Conservation (phyloP, 2,888 invertebrate genomes). For the Conus canariensis region DNA sequence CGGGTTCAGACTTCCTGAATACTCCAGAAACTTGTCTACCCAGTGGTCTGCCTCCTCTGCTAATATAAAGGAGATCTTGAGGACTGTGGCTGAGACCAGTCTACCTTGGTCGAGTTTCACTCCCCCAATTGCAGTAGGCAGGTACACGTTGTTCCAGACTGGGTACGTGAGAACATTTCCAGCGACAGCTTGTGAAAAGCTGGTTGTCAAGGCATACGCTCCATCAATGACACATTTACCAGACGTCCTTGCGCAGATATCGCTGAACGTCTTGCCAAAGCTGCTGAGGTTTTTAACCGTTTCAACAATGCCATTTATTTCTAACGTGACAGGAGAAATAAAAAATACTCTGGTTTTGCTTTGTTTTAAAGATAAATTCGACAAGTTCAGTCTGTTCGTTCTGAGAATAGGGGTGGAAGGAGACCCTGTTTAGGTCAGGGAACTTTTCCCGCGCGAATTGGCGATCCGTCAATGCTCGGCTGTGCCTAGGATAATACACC, state of each 20-base stretch:
- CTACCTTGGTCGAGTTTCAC: not conserved
- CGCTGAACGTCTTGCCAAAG: not conserved
- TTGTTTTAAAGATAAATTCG: slow-evolving; percentile 13
- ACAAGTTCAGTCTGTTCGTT: not conserved
- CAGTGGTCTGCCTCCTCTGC: slow-evolving; percentile 36
- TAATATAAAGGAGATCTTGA: slow-evolving; percentile 44
- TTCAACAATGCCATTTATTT: not conserved
- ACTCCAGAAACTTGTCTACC: slow-evolving; percentile 32
- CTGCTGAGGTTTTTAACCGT: slow-evolving; percentile 4
- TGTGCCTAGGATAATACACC: slow-evolving; percentile 53
- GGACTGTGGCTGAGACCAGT: slow-evolving; percentile 36
- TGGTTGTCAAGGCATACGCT: not conserved
- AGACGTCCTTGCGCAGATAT: not conserved
- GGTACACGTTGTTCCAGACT: not conserved
- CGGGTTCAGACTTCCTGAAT: not conserved
- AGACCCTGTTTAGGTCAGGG: slow-evolving; percentile 45
- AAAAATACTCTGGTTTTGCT: not conserved
- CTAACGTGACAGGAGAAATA: not conserved
- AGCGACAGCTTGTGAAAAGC: not conserved
- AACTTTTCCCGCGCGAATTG: slow-evolving; percentile 40
- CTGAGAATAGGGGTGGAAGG: slow-evolving; percentile 44
- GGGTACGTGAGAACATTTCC: slow-evolving; percentile 33
- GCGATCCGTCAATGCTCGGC: slow-evolving; percentile 57
- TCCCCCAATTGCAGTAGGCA: slow-evolving; percentile 16
- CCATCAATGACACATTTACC: not conserved